Evolutionary conservation across 2,113 vertebrate genomes (phyloP).

Genomic region (Corvus moneduloides): DNA sequence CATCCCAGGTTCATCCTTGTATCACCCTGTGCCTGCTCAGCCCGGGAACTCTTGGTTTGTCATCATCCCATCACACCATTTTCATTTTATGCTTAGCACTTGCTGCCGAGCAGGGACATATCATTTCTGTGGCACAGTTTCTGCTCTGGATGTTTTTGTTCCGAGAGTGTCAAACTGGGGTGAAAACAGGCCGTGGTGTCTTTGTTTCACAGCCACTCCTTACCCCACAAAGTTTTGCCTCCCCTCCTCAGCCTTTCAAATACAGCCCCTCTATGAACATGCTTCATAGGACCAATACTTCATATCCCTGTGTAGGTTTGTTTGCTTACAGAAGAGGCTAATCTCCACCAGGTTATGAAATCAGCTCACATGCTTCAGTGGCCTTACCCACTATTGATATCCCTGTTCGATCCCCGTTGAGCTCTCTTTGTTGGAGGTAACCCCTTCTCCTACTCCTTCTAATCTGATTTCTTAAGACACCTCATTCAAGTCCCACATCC

Average conservation of each 20-base stretch:
- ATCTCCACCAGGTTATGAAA: conserved; percentile 40
- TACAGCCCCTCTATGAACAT: not conserved
- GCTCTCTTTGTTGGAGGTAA: conserved; percentile 37
- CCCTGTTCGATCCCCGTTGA: not conserved
- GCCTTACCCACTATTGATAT: not conserved
- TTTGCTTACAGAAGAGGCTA: not conserved
- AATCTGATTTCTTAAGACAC: conserved; percentile 44
- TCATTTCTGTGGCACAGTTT: not conserved
- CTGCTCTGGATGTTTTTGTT: not conserved
- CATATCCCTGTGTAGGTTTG: not conserved
- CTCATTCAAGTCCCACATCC: not conserved
- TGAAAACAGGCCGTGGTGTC: not conserved
- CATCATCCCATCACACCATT: not conserved
- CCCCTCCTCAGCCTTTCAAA: not conserved
- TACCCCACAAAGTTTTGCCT: not conserved
- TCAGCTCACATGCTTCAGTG: conserved; percentile 32
- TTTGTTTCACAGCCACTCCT: not conserved
- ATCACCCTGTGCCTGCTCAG: not conserved
- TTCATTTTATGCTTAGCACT: not conserved
- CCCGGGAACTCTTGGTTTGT: not conserved
- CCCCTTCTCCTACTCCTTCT: not conserved
- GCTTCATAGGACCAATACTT: not conserved
- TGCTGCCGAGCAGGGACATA: not conserved
- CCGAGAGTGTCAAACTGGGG: not conserved
- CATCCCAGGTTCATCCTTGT: not conserved